Evolutionary conservation across 2,888 invertebrate genomes (phyloP).

Genomic region (Oscheius sp.): DNA sequence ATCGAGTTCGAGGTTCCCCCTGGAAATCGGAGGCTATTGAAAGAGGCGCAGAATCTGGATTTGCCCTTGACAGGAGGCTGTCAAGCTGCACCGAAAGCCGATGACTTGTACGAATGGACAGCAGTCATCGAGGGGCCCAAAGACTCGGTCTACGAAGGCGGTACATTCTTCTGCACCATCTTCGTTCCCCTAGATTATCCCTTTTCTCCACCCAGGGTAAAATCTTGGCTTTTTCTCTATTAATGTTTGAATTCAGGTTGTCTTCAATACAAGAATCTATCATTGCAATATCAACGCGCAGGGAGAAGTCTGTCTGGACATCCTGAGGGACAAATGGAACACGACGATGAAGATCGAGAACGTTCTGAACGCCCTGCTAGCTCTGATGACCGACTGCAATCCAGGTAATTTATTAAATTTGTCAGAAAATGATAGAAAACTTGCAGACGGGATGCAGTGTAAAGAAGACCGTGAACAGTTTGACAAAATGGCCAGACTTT

Average conservation of each 20-base stretch:
- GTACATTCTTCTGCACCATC: constrained; percentile 96
- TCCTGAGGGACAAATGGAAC: constrained; percentile 86
- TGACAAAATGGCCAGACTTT: constrained; percentile 83
- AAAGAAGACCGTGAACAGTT: constrained; percentile 85
- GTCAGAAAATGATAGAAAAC: neutral
- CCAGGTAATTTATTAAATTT: constrained; percentile 77
- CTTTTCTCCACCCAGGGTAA: constrained; percentile 95
- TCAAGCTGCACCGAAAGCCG: constrained; percentile 78
- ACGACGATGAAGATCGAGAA: constrained; percentile 98
- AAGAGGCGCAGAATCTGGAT: constrained; percentile 32
- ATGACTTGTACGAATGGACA: constrained; percentile 96
- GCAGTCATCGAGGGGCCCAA: constrained; percentile 95
- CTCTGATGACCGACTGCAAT: constrained; percentile 79
- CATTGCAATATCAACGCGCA: constrained; percentile 99
- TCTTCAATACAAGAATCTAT: constrained; percentile 95
- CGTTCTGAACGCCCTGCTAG: constrained; percentile 96
- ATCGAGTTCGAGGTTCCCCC: neutral
- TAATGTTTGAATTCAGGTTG: constrained; percentile 73
- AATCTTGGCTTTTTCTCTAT: constrained; percentile 14
- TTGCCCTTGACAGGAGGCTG: constrained; percentile 15
- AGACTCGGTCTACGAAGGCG: constrained; percentile 96
- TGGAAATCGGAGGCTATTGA: constrained; percentile 17
- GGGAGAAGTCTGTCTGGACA: constrained; percentile 77
- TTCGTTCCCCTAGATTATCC: constrained; percentile 97
- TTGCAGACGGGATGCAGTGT: constrained; percentile 88